Evolutionary conservation across 1,140 invertebrate genomes (phyloP), one percentile per base, ranked within the genome.

Genomic region (Lepidurus couesii): DNA sequence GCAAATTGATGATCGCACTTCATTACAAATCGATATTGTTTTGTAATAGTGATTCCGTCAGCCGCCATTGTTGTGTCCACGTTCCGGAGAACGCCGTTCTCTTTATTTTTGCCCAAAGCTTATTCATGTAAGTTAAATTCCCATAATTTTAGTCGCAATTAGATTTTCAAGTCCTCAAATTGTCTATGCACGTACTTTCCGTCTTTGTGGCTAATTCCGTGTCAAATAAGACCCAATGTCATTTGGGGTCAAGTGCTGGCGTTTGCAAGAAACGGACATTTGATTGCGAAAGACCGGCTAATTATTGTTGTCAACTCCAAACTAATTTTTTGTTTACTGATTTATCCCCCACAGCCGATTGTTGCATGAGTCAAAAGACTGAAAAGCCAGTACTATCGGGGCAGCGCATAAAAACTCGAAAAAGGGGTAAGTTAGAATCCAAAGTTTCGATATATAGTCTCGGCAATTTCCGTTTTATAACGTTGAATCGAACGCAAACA

Each of bases 281-380:
- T 13, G 53, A 65, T 65, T 21, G 53, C 53, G 21, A 65, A 65
- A 65, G 8, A 65, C 53, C 42, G 9, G 13, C 24, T 24, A 75
- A 75, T 75, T 75, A 75, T 24, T 75, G 42, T 24, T 75, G 74
- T 75, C 10, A 42, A 7, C 34, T 65, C 9, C 16, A 65, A 43
- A 16, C 34, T 75, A n/a, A 13, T 43, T 76, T 5, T 10, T 9
- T 44, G 44, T n/a, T 24, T 43, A 43, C 16, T 77, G 8, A 11
- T 53, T 42, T 82, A 89, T 85, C 85, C 85, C 84, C 90, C 93
- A 82, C 89, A 94, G 92, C 92, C 92, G 92, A 90, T 92, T 93
- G 91, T 97, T 98, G 95, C 96, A 98, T 98, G 96, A 98, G 94
- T 98, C 95, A 97, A 91, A 98, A 98, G 94, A 93, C 92, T 92